Percentiles rank a stretch among this genome's conserved stretches.
These are phyloP conservation scores for Moxostoma hubbsi DNA, from an alignment of 2,797 vertebrate genomes.

Conservation along the genomic window DNA sequence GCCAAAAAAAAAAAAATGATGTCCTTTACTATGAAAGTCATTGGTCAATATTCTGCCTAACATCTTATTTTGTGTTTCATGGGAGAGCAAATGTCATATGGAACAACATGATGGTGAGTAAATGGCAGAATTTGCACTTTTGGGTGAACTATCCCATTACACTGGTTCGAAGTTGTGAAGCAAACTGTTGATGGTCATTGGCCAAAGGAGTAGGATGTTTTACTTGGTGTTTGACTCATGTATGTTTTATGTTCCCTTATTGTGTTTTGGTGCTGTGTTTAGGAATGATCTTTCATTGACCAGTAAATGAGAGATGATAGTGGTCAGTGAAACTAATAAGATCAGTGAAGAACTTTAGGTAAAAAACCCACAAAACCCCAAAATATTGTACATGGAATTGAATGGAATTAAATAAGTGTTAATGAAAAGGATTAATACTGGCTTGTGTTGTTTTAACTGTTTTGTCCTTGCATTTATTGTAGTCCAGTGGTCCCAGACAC, in stretches of 20 bases:
- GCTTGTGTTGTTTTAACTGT: not conserved
- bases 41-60: too few species aligned
- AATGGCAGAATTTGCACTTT: too few species aligned
- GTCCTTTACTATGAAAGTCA: too few species aligned
- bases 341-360: slow-evolving; percentile 5
- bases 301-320: not conserved
- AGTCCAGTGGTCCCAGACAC: too few species aligned
- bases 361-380: slow-evolving; percentile 3
- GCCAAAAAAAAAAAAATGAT: too few species aligned
- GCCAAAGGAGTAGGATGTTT: slow-evolving; percentile 1
- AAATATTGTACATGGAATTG: slow-evolving; percentile 9
- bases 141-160: too few species aligned
- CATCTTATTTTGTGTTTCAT: too few species aligned
- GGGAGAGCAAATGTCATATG: too few species aligned
- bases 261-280: slow-evolving; percentile 25
- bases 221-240: too few species aligned
- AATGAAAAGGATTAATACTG: not conserved
- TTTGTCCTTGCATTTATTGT: too few species aligned
- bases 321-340: not conserved
- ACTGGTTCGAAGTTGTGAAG: not conserved
- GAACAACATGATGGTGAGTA: too few species aligned
- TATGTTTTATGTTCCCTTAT: not conserved
- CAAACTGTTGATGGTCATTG: not conserved
- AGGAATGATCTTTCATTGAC: not conserved
- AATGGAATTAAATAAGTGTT: slow-evolving; percentile 19